phyloP scores from a whole-genome alignment of 2,113 vertebrate species.

The Apteryx mantelli region DNA sequence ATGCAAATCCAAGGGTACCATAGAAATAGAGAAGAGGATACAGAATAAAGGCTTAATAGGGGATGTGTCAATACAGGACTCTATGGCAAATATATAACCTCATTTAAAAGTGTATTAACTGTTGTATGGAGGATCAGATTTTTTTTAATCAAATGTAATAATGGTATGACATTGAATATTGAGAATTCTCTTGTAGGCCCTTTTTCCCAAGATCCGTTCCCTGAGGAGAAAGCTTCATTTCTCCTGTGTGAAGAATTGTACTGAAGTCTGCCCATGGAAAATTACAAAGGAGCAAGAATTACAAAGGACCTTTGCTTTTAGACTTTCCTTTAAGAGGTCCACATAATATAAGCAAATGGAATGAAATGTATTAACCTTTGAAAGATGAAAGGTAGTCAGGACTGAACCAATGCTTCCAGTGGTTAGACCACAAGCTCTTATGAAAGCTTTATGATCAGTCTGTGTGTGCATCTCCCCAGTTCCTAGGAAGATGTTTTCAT shows the following conservation, averaged over 20 bases:
- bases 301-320: slow-evolving; percentile 13
- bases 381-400: slow-evolving; percentile 42
- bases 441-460: not conserved
- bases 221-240: slow-evolving; percentile 15
- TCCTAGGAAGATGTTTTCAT: slow-evolving; percentile 10
- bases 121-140: not conserved
- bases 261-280: not conserved
- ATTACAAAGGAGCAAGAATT: slow-evolving; percentile 5
- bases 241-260: not conserved
- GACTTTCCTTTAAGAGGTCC: not conserved
- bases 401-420: slow-evolving; percentile 8
- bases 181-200: not conserved
- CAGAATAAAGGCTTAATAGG: not conserved
- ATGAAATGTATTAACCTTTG: slow-evolving; percentile 37
- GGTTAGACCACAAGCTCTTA: slow-evolving; percentile 57
- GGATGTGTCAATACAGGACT: not conserved
- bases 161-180: not conserved
- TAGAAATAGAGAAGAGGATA: not conserved
- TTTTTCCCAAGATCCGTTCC: not conserved
- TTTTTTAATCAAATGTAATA: not conserved
- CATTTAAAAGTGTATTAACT: not conserved
- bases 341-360: not conserved
- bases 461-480: not conserved
- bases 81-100: not conserved
- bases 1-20: not conserved